These are phyloP conservation scores for Clarias gariepinus DNA, from an alignment of 2,113 vertebrate genomes.

Conservation along the genomic window DNA sequence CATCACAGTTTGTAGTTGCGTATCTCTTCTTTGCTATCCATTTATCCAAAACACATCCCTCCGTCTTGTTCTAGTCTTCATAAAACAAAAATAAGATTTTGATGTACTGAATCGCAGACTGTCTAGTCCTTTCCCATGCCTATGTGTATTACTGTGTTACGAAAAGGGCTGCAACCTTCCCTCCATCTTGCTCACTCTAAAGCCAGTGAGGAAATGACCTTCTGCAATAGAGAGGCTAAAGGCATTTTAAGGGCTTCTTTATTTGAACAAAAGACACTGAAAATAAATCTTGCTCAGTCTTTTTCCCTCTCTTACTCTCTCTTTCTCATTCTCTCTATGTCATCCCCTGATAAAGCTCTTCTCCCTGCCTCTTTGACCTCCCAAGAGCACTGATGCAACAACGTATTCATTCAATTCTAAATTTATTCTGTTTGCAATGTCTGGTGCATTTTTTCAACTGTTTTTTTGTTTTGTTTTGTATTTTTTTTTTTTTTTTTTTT, in stretches of 20 bases:
- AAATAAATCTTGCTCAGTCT: not conserved
- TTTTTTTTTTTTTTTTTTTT: not conserved
- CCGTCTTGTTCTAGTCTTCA: not conserved
- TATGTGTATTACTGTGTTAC: slow-evolving; percentile 17
- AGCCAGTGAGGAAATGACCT: not conserved
- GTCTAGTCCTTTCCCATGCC: not conserved
- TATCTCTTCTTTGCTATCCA: slow-evolving; percentile 14
- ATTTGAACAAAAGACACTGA: not conserved
- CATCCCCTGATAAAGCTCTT: slow-evolving; percentile 14
- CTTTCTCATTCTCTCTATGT: not conserved
- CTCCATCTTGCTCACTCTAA: not conserved
- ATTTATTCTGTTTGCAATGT: slow-evolving; percentile 46
- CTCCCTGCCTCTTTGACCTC: slow-evolving; percentile 41
- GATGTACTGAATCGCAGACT: not conserved
- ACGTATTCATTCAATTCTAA: slow-evolving; percentile 54
- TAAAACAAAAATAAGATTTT: slow-evolving; percentile 8
- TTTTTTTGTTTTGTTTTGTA: slow-evolving; percentile 30
- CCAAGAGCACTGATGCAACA: slow-evolving; percentile 45
- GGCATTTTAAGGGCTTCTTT: slow-evolving; percentile 7
- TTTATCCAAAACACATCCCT: slow-evolving; percentile 20
- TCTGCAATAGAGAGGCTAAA: not conserved
- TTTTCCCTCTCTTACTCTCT: slow-evolving; percentile 1
- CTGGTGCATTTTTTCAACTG: slow-evolving; percentile 46
- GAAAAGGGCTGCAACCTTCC: not conserved
- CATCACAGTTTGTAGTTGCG: slow-evolving; percentile 38